A percentile compares a stretch with the other conserved stretches of the same genome.
phyloP scores from a whole-genome alignment of 2,113 vertebrate genomes.

The Malurus cyaneus region DNA sequence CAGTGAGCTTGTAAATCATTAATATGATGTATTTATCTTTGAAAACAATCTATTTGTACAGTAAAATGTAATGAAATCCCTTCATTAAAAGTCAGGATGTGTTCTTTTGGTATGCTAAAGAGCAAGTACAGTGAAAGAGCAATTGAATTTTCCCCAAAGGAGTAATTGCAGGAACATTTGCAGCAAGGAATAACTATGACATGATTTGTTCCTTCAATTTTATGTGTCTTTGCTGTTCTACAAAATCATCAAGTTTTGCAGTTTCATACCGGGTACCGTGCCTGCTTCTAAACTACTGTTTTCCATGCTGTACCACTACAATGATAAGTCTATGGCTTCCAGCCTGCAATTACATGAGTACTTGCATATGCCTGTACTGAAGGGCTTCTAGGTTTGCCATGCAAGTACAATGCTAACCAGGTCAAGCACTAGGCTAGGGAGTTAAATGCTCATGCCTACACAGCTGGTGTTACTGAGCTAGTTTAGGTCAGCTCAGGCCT shows the following conservation, averaged over 20 bases:
- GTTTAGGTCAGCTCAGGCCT: not conserved
- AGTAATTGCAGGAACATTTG: not conserved
- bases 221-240: not conserved
- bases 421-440: not conserved
- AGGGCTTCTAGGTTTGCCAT: not conserved
- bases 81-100: not conserved
- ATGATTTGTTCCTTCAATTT: accelerated
- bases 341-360: not conserved
- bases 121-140: not conserved
- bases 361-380: not conserved
- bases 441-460: not conserved
- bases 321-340: not conserved
- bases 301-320: not conserved
- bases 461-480: not conserved
- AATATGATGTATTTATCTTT: not conserved
- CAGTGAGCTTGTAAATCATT: not conserved
- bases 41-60: not conserved
- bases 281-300: not conserved
- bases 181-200: not conserved
- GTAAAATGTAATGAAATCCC: not conserved
- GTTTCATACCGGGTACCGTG: accelerated
- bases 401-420: not conserved
- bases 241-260: not conserved
- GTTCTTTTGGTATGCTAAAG: not conserved
- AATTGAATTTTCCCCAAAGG: not conserved